Percentiles rank a stretch among this genome's conserved stretches.
Evolutionary conservation across 2,113 vertebrate species (phyloP).

Genomic region (Maccullochella peelii): DNA sequence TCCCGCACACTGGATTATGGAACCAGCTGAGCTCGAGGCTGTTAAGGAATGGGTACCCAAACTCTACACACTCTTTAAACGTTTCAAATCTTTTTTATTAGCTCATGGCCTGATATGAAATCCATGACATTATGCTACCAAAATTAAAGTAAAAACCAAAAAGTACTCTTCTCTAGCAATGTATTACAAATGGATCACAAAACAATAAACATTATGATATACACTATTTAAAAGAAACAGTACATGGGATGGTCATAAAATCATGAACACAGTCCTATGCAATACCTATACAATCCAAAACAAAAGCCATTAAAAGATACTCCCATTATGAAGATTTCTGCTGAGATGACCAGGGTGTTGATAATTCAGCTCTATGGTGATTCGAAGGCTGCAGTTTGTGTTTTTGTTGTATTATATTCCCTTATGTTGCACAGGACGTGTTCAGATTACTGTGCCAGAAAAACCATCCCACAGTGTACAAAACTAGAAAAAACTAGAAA

Average conservation of each 20-base stretch:
- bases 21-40: conserved; percentile 32
- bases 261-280: neutral
- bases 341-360: neutral
- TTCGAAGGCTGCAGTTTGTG: neutral
- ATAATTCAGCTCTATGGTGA: neutral
- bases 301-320: neutral
- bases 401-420: neutral
- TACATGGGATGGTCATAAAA: neutral
- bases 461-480: neutral
- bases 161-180: neutral
- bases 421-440: neutral
- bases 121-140: conserved; percentile 8
- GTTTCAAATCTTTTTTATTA: conserved; percentile 32
- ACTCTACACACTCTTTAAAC: conserved; percentile 20
- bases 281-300: neutral
- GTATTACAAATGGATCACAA: neutral
- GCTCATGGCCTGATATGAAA: conserved; percentile 18
- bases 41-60: conserved; percentile 11
- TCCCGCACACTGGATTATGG: conserved; percentile 48
- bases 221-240: neutral
- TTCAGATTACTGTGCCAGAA: neutral
- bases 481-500: too few species aligned
- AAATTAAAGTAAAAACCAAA: conserved; percentile 1
- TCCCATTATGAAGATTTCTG: neutral
- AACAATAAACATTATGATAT: neutral